Conservation (phyloP, 2,113 vertebrate genomes). For the Xyrauchen texanus region DNA sequence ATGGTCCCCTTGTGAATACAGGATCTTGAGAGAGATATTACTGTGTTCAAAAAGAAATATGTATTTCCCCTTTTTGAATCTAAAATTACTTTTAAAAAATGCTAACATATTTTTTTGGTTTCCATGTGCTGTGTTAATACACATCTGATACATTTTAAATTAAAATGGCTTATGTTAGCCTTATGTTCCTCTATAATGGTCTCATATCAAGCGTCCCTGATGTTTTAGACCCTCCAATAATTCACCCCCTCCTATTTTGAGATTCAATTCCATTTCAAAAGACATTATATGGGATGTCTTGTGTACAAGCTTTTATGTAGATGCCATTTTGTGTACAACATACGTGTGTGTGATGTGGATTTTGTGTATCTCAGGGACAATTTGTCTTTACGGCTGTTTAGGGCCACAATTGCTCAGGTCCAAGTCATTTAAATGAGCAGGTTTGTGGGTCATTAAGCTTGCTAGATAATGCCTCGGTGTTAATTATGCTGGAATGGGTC, state of each 20-base stretch:
- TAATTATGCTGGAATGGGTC: conserved; percentile 66
- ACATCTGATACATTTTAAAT: neutral
- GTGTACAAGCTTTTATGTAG: neutral
- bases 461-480: neutral
- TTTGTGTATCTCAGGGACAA: neutral
- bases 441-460: conserved; percentile 67
- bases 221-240: no score
- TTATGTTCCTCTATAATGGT: no score
- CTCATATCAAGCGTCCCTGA: no score
- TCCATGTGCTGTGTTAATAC: neutral
- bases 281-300: neutral
- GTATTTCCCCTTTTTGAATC: neutral
- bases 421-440: conserved; percentile 49
- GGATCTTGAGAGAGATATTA: conserved; percentile 13
- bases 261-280: no score
- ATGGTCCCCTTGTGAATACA: conserved; percentile 15
- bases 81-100: neutral
- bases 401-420: conserved; percentile 43
- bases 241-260: no score
- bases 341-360: neutral
- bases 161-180: neutral
- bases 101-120: neutral
- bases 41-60: neutral
- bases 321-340: neutral
- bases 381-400: conserved; percentile 24